A percentile compares a stretch with the other conserved stretches of the same genome.
Evolutionary conservation across 2,113 vertebrate species (phyloP).

Genomic region (Callipepla californica): DNA sequence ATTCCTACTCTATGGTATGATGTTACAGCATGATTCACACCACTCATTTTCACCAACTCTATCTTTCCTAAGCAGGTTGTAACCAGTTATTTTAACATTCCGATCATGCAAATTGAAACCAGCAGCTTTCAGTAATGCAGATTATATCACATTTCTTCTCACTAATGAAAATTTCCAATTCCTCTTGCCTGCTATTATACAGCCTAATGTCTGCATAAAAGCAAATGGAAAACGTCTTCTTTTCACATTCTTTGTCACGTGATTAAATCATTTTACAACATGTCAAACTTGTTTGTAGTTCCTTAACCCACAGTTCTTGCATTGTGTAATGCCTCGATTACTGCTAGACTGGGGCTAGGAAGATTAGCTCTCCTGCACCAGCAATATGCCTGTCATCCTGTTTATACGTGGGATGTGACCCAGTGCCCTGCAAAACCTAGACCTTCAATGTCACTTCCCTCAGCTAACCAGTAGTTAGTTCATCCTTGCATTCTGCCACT

Average conservation of each 20-base stretch:
- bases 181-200: conserved; percentile 32
- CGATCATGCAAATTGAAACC: conserved; percentile 34
- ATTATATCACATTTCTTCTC: conserved; percentile 65
- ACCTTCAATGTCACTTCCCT: background rate
- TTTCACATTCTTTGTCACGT: conserved; percentile 42
- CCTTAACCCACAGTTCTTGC: conserved; percentile 14
- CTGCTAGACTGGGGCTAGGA: background rate
- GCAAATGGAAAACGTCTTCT: conserved; percentile 47
- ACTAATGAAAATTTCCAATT: conserved; percentile 66
- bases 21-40: conserved; percentile 12
- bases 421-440: background rate
- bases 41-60: background rate
- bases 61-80: conserved; percentile 63
- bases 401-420: conserved; percentile 23
- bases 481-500: background rate
- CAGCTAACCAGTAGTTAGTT: conserved; percentile 5
- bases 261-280: conserved; percentile 49
- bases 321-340: conserved; percentile 14
- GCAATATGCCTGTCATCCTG: background rate
- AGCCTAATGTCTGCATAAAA: background rate
- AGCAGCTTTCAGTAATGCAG: conserved; percentile 59
- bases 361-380: conserved; percentile 29
- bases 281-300: conserved; percentile 40
- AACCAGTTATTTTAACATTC: conserved; percentile 65
- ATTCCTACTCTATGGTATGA: background rate